Percentiles rank a stretch among this genome's conserved stretches.
phyloP scores from a whole-genome alignment of 2,888 invertebrate species.

The Spodoptera picta region DNA sequence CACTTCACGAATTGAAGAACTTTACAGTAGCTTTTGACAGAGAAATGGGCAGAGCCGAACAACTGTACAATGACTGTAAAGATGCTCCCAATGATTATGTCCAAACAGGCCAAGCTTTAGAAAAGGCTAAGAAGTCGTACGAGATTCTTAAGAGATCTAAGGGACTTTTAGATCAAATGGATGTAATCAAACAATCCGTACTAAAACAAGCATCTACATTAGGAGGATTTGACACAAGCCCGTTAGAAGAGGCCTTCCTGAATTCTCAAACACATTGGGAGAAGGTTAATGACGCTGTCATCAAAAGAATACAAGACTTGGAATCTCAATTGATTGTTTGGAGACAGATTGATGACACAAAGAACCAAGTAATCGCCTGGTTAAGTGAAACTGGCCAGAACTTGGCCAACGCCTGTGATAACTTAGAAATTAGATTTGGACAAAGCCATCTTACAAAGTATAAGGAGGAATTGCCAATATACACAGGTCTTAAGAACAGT shows the following conservation, averaged over 20 bases:
- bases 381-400: slow-evolving; percentile 93
- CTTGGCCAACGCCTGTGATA: slow-evolving; percentile 92
- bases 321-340: slow-evolving; percentile 97
- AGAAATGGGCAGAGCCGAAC: slow-evolving; percentile 91
- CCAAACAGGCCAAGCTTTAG: slow-evolving; percentile 91
- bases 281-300: slow-evolving; percentile 91
- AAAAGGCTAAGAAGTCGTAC: slow-evolving; percentile 93
- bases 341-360: slow-evolving; percentile 96
- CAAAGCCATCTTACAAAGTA: slow-evolving; percentile 94
- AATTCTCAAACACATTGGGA: slow-evolving; percentile 91
- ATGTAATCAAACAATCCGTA: slow-evolving; percentile 92
- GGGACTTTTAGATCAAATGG: slow-evolving; percentile 92
- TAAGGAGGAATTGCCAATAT: slow-evolving; percentile 94
- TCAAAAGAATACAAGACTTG: slow-evolving; percentile 92
- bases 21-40: slow-evolving; percentile 91
- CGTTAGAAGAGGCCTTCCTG: slow-evolving; percentile 89
- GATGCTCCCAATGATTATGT: slow-evolving; percentile 92
- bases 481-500: slow-evolving; percentile 92
- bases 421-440: slow-evolving; percentile 94
- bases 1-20: slow-evolving; percentile 93
- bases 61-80: slow-evolving; percentile 90
- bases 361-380: slow-evolving; percentile 95
- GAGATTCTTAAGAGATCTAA: slow-evolving; percentile 93
- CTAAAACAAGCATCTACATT: slow-evolving; percentile 91
- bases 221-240: slow-evolving; percentile 90